Evolutionary conservation across 2,797 vertebrate species (phyloP).

Genomic region (Rhinoraja longicauda): DNA sequence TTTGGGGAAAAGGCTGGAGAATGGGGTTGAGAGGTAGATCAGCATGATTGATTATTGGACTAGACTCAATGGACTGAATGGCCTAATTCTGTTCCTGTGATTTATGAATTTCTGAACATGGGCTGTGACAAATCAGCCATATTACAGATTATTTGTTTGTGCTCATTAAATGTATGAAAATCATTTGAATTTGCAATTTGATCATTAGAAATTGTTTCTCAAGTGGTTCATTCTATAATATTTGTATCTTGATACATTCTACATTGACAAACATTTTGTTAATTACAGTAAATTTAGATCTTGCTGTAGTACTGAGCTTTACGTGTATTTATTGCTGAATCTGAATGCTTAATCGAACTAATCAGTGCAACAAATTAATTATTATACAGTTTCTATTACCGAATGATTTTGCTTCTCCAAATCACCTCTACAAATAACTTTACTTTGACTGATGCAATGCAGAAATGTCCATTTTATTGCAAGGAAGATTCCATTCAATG

Average conservation of each 20-base stretch:
- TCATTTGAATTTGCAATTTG: not conserved
- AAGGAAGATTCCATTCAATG: not conserved
- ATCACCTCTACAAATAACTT: conserved; percentile 11
- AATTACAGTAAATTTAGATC: conserved; percentile 2
- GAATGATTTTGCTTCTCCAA: conserved; percentile 13
- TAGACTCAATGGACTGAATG: too few relatives aligned
- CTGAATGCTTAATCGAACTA: not conserved
- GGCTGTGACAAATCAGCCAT: not conserved
- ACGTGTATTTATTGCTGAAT: not conserved
- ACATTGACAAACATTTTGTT: not conserved
- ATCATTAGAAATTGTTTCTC: not conserved
- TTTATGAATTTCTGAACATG: too few relatives aligned
- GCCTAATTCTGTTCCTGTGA: too few relatives aligned
- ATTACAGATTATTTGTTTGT: not conserved
- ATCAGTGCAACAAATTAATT: not conserved
- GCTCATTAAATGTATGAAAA: not conserved
- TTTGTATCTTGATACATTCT: not conserved
- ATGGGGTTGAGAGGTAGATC: too few relatives aligned
- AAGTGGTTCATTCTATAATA: not conserved
- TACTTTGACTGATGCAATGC: conserved; percentile 16
- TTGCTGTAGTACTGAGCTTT: not conserved
- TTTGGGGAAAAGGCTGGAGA: too few relatives aligned
- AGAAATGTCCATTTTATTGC: not conserved
- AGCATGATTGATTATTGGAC: too few relatives aligned
- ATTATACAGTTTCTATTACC: not conserved